phyloP scores from a whole-genome alignment of 2,797 vertebrate genomes.

The Hydrocynus forskahlii region DNA sequence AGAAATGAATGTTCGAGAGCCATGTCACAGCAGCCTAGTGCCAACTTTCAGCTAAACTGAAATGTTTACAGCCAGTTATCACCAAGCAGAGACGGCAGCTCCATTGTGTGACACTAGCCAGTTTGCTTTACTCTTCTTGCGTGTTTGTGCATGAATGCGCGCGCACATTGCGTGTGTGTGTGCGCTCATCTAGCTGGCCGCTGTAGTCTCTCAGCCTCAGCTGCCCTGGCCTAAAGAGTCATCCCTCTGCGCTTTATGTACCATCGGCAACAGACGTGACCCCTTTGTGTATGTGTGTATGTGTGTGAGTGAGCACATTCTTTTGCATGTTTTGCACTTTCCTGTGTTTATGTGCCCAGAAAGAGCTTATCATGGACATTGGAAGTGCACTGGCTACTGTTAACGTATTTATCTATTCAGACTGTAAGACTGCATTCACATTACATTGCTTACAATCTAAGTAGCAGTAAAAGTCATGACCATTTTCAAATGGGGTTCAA shows the following conservation, averaged over 20 bases:
- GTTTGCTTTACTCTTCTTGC: neutral
- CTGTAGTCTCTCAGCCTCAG: conserved; percentile 7
- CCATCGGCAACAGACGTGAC: conserved; percentile 4
- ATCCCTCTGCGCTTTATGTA: neutral
- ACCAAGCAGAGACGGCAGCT: neutral
- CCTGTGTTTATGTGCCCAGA: neutral
- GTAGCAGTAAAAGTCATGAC: no score
- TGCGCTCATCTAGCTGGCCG: neutral
- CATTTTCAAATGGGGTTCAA: no score
- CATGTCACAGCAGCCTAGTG: neutral
- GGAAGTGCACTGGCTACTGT: neutral
- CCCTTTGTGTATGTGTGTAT: neutral
- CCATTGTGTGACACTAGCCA: neutral
- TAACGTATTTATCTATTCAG: no score
- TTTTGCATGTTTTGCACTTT: neutral
- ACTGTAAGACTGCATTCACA: no score
- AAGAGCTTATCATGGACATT: neutral
- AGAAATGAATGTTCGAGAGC: neutral
- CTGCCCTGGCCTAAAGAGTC: neutral
- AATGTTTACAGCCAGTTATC: neutral
- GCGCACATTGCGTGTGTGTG: neutral
- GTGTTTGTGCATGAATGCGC: neutral
- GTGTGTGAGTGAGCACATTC: neutral
- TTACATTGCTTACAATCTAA: no score
- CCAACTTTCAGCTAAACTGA: neutral